Evolutionary conservation across 2,797 vertebrate genomes (phyloP), one percentile per base, ranked within the genome.

Genomic region (Anguilla obscura): DNA sequence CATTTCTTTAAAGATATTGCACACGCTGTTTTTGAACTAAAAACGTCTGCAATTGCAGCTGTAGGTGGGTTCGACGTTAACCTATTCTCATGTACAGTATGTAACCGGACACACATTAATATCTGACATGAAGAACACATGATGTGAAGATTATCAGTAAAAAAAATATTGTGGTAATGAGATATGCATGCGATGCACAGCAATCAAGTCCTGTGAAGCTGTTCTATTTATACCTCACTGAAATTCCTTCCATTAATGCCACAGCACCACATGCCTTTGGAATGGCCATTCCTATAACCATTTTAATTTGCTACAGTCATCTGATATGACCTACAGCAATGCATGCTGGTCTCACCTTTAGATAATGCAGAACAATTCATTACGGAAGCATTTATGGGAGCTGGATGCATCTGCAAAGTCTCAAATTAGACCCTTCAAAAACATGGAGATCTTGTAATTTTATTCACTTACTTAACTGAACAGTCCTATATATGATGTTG

Each of bases 401-500:
- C n/a, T 16, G 8, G 76, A 21, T 45, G 9, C 18, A 50, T 50
- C 14, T 82, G 79, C 45, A 82, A 80, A 82, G 45, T 54, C 54
- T 40, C 45, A 82, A 30, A 24, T 14, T 3, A 84, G 4, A 85
- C 50, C 8, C 52, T 24, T 30, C 48, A 83, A 87, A 54, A 58
- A 56, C 85, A 87, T 85, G 82, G 21, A 85, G 63, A 74, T 90
- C 92, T 84, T 86, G 88, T 93, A 56, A 90, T 90, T 95, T 95
- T 95, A 96, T 95, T 95, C 92, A 91, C 92, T 93, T 93, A 89
- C 87, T 89, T 63, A 16, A 76, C n/a, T 74, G 63, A 88, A 89
- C 89, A 76, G 56, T 69, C 82, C 63, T 33, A 79, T 76, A 69
- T 90, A 89, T 89, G 79, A 89, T 58, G n/a, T 80, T 7, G 50